Base-by-base conservation (phyloP, 1,140 invertebrate species). In the Glomeris maerens region DNA sequence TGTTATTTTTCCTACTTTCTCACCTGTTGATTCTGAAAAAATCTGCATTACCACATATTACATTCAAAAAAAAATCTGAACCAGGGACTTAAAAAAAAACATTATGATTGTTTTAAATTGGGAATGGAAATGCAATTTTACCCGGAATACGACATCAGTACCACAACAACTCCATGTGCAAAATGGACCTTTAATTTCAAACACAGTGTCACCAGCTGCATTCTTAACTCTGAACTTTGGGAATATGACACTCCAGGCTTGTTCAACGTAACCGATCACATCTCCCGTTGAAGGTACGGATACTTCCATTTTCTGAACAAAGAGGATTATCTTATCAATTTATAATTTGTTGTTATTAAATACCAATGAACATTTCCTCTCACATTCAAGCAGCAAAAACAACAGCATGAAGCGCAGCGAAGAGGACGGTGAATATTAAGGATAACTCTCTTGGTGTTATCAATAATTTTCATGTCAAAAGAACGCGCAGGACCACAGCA, bases 401-500 rank as follows among this genome's bases (percentile, higher is more conserved):
- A 90, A 59, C 75, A 82, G 60, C 85, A 90, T 2, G 77, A 74
- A 52, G 77, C 74, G 64, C 84, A 90, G 10, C 81, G 76, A 13
- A 88, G 66, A 1, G 83, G 83, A 27, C 84, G 73, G 55, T 79
- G 69, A 23, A 76, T 64, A 59, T 84, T 80, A 53, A 88, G 83
- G 7, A 92, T 76, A 72, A 92, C 81, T 55, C 79, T 81, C 48
- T 74, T 74, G 55, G 70, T 76, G 58, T 78, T 79, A 64, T 93
- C 88, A 45, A 82, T 73, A 49, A 94, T 79, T 62, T 81, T 79
- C 76, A 94, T 88, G 52, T 84, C 80, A 64, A 93, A 93, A 1
- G 81, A 77, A 41, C 87, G 72, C 21, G 76, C 61, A 0, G 79
- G 73, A 20, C 29, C 28, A 2, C 7, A 58, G 50, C 41, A 54